Evolutionary conservation across 2,888 invertebrate genomes (phyloP).

Genomic region (Acanthosoma haemorrhoidale): DNA sequence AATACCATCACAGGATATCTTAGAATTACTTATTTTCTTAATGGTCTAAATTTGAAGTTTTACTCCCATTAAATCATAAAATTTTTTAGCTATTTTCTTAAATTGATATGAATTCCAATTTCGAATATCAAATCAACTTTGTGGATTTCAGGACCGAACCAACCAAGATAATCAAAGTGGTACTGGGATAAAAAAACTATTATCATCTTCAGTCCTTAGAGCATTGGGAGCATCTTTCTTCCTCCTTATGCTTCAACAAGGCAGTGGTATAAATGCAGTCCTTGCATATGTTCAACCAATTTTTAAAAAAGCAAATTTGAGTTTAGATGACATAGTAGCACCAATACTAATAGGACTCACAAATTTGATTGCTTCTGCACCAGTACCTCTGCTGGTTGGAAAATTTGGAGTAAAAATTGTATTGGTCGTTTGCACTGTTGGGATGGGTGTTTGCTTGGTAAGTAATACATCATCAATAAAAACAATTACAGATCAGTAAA

Average conservation of each 20-base stretch:
- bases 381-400: constrained; percentile 16
- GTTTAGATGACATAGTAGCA: not conserved
- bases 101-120: no score
- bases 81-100: no score
- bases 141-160: not conserved
- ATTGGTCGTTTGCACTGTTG: constrained; percentile 9
- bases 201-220: not conserved
- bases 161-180: not conserved
- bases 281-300: constrained; percentile 10
- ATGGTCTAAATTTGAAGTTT: no score
- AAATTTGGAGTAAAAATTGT: constrained; percentile 18
- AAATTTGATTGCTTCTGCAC: constrained; percentile 21
- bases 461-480: not conserved
- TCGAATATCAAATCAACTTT: no score
- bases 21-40: no score
- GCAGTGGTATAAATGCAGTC: constrained; percentile 24
- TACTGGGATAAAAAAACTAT: not conserved
- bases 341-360: constrained; percentile 19
- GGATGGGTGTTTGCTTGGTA: constrained; percentile 22
- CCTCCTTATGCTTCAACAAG: constrained; percentile 18
- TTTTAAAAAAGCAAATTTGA: constrained; percentile 1
- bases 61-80: no score
- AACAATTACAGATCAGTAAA: not conserved
- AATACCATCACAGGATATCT: no score
- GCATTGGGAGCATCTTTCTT: constrained; percentile 7